phyloP scores from a whole-genome alignment of 1,140 invertebrate species.

The Amyelois transitella region DNA sequence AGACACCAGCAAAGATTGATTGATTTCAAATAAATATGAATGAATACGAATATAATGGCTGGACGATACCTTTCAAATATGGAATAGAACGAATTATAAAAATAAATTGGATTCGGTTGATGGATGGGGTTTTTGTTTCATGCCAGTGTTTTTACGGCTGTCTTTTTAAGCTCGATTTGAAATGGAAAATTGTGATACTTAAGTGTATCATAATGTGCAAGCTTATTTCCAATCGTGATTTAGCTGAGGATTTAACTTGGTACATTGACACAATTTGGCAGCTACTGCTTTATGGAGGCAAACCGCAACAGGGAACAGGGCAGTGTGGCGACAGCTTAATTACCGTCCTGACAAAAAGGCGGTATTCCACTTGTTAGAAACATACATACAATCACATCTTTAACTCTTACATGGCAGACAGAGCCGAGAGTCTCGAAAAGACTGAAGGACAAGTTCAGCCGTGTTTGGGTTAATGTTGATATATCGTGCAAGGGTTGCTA shows the following conservation, averaged over 20 bases:
- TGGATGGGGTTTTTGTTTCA: background rate
- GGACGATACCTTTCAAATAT: slow-evolving; percentile 11
- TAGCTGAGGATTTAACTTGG: too few relatives aligned
- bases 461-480: too few relatives aligned
- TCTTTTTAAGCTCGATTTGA: background rate
- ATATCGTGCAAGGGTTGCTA: too few relatives aligned
- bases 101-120: background rate
- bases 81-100: background rate
- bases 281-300: too few relatives aligned
- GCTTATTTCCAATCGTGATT: too few relatives aligned
- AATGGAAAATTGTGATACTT: too few relatives aligned
- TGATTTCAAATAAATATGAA: slow-evolving; percentile 58
- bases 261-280: too few relatives aligned
- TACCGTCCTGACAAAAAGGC: background rate
- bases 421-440: too few relatives aligned
- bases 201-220: too few relatives aligned
- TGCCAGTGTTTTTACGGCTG: background rate
- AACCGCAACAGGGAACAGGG: background rate
- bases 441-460: too few relatives aligned
- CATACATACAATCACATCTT: too few relatives aligned
- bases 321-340: background rate
- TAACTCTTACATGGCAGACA: too few relatives aligned
- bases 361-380: background rate
- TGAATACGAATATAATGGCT: slow-evolving; percentile 30
- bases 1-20: slow-evolving; percentile 61